These are phyloP conservation scores for Machaerirhynchus nigripectus DNA, from an alignment of 2,113 vertebrate genomes.

Conservation along the genomic window DNA sequence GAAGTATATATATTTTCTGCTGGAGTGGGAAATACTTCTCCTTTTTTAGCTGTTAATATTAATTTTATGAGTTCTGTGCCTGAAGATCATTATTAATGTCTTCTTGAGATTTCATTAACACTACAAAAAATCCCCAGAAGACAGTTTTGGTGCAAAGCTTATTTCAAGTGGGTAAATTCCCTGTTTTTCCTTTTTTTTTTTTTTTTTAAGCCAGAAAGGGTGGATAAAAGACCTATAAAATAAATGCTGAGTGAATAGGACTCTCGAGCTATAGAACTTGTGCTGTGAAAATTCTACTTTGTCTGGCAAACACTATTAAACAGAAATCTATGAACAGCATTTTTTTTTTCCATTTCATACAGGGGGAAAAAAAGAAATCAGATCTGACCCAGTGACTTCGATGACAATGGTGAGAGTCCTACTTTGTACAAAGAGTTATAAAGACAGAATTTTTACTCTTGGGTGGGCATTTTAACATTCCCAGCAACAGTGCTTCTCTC, in stretches of 20 bases:
- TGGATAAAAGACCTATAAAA: conserved; percentile 68
- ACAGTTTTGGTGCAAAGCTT: conserved; percentile 69
- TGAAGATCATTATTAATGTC: conserved; percentile 61
- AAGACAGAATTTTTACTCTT: conserved; percentile 38
- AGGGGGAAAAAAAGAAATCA: conserved; percentile 49
- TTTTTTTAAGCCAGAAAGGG: conserved; percentile 40
- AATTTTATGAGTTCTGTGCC: conserved; percentile 34
- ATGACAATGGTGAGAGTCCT: conserved; percentile 54
- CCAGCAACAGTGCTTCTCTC: neutral
- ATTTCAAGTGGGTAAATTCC: conserved; percentile 67
- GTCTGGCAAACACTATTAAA: conserved; percentile 75
- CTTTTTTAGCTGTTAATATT: conserved; percentile 49
- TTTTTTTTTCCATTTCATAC: conserved; percentile 57
- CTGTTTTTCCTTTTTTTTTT: conserved; percentile 27
- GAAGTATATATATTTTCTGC: conserved; percentile 32
- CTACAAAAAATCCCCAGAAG: conserved; percentile 41
- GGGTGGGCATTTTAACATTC: conserved; percentile 32
- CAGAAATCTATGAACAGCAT: conserved; percentile 68
- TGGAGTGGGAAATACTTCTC: conserved; percentile 38
- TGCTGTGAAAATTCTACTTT: conserved; percentile 74
- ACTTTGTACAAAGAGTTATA: conserved; percentile 30
- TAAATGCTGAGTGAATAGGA: conserved; percentile 74
- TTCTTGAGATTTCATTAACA: conserved; percentile 63
- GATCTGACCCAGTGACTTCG: conserved; percentile 57
- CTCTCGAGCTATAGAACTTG: conserved; percentile 70